Conservation (phyloP, 1,140 invertebrate genomes). For the Euwallacea similis region DNA sequence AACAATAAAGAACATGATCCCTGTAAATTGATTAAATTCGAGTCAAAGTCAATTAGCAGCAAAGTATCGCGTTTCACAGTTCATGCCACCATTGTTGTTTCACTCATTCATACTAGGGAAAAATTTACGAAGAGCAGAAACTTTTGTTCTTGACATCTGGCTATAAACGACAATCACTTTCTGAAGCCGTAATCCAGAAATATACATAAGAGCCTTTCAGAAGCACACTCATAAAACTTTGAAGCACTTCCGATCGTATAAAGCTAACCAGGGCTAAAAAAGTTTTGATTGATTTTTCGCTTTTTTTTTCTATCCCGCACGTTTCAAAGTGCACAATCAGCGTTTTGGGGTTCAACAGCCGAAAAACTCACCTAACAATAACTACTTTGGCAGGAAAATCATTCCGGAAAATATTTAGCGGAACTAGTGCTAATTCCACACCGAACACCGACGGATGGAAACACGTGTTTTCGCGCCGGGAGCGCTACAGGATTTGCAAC, state of each 20-base stretch:
- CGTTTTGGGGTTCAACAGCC: constrained; percentile 7
- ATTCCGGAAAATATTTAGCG: neutral
- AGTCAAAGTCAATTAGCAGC: neutral
- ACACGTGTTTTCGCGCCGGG: constrained; percentile 31
- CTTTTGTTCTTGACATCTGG: neutral
- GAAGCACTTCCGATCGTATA: constrained; percentile 5
- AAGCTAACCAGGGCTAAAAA: constrained; percentile 20
- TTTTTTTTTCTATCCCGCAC: constrained; percentile 18
- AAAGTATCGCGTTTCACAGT: neutral
- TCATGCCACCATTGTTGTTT: neutral
- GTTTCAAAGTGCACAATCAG: constrained; percentile 23
- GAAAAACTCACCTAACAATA: constrained; percentile 15
- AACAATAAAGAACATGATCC: neutral
- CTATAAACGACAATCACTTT: neutral
- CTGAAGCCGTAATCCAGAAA: constrained; percentile 3
- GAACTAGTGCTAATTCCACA: neutral
- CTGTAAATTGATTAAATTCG: constrained; percentile 4
- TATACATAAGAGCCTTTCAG: constrained; percentile 12
- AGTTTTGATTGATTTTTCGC: constrained; percentile 19
- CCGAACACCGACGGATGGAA: constrained; percentile 11
- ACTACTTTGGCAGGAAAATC: neutral
- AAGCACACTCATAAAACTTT: constrained; percentile 23
- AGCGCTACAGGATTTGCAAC: constrained; percentile 23
- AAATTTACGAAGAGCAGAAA: constrained; percentile 17
- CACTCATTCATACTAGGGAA: constrained; percentile 23